Evolutionary conservation across 1,140 invertebrate genomes (phyloP).

Genomic region (Bombus superbus): DNA sequence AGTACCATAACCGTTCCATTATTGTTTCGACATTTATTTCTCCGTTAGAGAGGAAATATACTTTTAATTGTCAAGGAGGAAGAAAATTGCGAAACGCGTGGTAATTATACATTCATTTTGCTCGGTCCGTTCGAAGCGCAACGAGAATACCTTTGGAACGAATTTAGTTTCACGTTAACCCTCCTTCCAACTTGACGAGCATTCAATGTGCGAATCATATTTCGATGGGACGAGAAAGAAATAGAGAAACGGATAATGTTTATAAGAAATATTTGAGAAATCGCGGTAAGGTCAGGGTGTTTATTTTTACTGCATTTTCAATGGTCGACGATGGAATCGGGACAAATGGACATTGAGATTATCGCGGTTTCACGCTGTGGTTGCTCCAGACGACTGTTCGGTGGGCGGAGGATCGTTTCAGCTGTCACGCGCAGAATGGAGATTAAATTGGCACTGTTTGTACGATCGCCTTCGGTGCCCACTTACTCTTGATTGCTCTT

Average conservation of each 20-base stretch:
- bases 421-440: constrained; percentile 63
- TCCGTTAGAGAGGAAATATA: neutral
- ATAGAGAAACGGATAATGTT: neutral
- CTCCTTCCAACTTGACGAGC: too few species aligned
- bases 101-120: constrained; percentile 7
- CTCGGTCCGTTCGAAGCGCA: neutral
- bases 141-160: neutral
- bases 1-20: neutral
- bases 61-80: neutral
- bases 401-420: constrained; percentile 61
- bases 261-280: neutral
- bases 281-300: neutral
- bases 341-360: constrained; percentile 62
- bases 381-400: constrained; percentile 30
- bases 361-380: constrained; percentile 66
- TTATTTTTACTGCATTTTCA: constrained; percentile 31
- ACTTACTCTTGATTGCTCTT: constrained; percentile 39
- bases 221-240: too few species aligned
- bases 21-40: neutral
- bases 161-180: constrained; percentile 1
- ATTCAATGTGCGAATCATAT: neutral
- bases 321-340: constrained; percentile 27
- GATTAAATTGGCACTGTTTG: constrained; percentile 66
- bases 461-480: constrained; percentile 50
- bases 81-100: too few species aligned